Conservation (phyloP, 2,113 vertebrate genomes). For the Corythornis madagascariensis region DNA sequence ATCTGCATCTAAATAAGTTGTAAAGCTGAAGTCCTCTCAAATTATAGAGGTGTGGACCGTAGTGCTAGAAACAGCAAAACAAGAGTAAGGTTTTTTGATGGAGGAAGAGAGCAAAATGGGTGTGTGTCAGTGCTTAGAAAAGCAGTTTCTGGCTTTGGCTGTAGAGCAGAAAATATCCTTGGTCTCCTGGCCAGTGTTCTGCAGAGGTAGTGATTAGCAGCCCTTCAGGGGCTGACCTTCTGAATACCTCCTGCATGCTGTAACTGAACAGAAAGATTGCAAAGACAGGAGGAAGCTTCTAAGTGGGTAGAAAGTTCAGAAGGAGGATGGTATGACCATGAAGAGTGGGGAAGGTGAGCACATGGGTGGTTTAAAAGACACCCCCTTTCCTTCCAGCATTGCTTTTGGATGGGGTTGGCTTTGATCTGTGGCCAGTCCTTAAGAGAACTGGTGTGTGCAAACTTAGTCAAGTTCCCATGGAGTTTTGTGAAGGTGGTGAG, state of each 20-base stretch:
- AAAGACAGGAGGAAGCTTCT: neutral
- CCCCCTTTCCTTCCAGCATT: neutral
- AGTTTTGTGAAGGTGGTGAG: neutral
- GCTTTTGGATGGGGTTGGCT: neutral
- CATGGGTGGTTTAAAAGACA: neutral
- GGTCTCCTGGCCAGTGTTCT: neutral
- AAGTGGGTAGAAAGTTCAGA: neutral
- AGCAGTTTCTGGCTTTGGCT: slow-evolving; percentile 4
- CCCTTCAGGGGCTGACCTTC: neutral
- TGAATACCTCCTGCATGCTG: neutral
- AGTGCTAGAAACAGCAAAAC: neutral
- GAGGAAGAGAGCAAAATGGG: neutral
- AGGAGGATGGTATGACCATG: no score
- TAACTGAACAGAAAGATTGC: neutral
- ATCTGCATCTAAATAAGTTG: neutral
- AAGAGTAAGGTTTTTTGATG: neutral
- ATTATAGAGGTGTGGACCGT: neutral
- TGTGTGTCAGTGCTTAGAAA: neutral
- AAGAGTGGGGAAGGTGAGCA: neutral
- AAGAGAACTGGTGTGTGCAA: neutral
- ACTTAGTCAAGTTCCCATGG: neutral
- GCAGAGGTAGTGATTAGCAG: neutral
- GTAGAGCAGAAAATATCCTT: neutral
- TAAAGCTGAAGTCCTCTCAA: neutral
- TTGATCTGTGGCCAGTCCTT: neutral